Evolutionary conservation across 2,113 vertebrate species (phyloP).

Genomic region (Excalfactoria chinensis): DNA sequence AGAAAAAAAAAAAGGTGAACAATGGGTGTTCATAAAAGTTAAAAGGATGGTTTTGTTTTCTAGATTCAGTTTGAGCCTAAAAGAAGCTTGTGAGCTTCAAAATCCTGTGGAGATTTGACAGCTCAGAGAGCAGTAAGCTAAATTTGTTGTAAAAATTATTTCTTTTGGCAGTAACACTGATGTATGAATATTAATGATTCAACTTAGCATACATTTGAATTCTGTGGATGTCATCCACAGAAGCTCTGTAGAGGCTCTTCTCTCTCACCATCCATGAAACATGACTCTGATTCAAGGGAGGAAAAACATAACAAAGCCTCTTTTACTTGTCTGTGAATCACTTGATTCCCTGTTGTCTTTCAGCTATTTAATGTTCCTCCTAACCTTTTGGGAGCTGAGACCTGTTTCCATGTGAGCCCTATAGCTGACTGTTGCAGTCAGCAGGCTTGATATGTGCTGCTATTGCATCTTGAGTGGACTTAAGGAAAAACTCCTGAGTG

Average conservation of each 20-base stretch:
- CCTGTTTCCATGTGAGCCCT: neutral
- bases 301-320: neutral
- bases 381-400: neutral
- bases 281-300: neutral
- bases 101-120: conserved; percentile 37
- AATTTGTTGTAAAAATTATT: conserved; percentile 61
- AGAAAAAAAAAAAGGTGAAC: neutral
- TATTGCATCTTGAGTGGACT: conserved; percentile 44
- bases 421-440: neutral
- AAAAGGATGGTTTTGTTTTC: conserved; percentile 27
- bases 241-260: conserved; percentile 15
- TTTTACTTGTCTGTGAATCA: neutral
- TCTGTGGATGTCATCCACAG: neutral
- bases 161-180: conserved; percentile 52
- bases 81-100: conserved; percentile 19
- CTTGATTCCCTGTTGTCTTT: neutral
- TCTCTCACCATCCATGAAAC: conserved; percentile 23
- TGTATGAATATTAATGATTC: conserved; percentile 42
- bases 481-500: neutral
- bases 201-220: conserved; percentile 47
- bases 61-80: conserved; percentile 15
- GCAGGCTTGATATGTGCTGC: neutral
- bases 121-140: conserved; percentile 28
- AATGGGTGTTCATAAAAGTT: neutral
- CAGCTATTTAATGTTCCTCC: neutral